These are phyloP conservation scores for Prietella phreatophila DNA, from an alignment of 2,113 vertebrate genomes.

Conservation along the genomic window DNA sequence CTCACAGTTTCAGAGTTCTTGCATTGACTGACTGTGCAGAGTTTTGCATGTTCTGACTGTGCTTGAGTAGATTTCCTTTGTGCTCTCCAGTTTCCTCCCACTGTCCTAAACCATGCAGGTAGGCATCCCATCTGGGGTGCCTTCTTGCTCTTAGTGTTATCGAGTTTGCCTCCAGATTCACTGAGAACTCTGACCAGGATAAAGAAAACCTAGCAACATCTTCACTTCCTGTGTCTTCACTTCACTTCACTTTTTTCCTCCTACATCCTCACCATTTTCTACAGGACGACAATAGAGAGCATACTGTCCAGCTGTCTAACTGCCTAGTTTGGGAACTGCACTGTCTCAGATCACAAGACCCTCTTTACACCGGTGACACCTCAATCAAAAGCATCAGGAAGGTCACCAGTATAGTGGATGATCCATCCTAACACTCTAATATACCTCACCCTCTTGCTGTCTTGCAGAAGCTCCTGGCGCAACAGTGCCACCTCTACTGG, in stretches of 20 bases:
- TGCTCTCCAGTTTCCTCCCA: not conserved
- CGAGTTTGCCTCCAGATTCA: not conserved
- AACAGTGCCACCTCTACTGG: not conserved
- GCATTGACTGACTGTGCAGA: no score
- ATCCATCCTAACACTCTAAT: not conserved
- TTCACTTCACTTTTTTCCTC: no score
- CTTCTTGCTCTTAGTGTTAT: not conserved
- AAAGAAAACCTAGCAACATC: not conserved
- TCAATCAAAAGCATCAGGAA: not conserved
- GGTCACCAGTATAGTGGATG: not conserved
- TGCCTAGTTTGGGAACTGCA: not conserved
- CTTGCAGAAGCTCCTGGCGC: not conserved
- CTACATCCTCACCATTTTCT: not conserved
- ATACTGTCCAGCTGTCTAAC: not conserved
- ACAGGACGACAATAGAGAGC: not conserved
- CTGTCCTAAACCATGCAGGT: not conserved
- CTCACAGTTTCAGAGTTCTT: not conserved
- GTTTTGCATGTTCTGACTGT: no score
- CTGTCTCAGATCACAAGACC: not conserved
- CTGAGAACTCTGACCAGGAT: not conserved
- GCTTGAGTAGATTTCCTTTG: no score
- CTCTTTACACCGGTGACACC: not conserved
- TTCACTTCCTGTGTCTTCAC: not conserved
- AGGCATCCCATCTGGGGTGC: not conserved
- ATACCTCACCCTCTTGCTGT: not conserved